A percentile compares a stretch with the other conserved stretches of the same genome.
phyloP scores from a whole-genome alignment of 2,797 vertebrate species.

The Sebastes steindachneri region DNA sequence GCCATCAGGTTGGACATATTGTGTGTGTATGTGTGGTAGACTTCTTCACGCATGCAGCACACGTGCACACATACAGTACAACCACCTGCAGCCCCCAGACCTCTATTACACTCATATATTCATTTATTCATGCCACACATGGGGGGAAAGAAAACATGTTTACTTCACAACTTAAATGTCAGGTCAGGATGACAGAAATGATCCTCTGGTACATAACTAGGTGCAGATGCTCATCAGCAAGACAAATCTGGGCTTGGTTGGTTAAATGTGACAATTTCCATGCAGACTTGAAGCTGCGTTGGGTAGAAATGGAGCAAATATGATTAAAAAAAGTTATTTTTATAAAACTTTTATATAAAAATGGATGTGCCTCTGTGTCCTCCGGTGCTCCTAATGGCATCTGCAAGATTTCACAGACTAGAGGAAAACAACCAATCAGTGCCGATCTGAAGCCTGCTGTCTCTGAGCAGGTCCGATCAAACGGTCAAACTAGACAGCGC shows the following conservation, averaged over 20 bases:
- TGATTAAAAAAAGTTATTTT: too few relatives aligned
- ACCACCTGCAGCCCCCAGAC: background rate
- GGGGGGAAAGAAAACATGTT: background rate
- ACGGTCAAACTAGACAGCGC: too few relatives aligned
- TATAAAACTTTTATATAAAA: too few relatives aligned
- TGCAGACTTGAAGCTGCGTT: background rate
- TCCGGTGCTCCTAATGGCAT: too few relatives aligned
- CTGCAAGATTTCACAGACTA: too few relatives aligned
- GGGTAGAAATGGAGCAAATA: too few relatives aligned
- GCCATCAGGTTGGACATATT: slow-evolving; percentile 27
- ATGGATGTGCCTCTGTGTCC: too few relatives aligned
- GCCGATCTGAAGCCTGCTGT: fast-evolving
- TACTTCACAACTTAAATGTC: slow-evolving; percentile 24
- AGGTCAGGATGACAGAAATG: slow-evolving; percentile 5
- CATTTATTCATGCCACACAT: slow-evolving; percentile 15
- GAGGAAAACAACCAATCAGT: too few relatives aligned
- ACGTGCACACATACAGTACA: background rate
- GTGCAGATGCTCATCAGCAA: slow-evolving; percentile 19
- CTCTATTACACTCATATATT: background rate
- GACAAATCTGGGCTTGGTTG: background rate
- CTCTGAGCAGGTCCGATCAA: too few relatives aligned
- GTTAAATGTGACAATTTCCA: slow-evolving; percentile 13
- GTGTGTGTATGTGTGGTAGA: background rate
- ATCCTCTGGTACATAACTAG: background rate
- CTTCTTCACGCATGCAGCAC: background rate